Base-by-base conservation (phyloP, 2,797 vertebrate genomes). In the Heliangelus exortis region DNA sequence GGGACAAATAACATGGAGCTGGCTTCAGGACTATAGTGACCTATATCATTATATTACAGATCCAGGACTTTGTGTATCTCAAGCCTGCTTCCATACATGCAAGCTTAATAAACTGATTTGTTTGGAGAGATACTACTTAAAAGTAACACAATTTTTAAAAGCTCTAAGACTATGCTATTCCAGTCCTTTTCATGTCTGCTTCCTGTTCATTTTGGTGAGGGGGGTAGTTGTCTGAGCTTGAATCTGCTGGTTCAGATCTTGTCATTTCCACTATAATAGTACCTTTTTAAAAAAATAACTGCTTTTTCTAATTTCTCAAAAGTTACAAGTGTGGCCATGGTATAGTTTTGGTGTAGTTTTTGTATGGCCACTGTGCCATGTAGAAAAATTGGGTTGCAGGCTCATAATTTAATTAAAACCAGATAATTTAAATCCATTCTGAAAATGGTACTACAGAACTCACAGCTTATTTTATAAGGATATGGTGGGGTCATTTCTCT, bases 11-110 rank as follows among this genome's bases (percentile, higher is more conserved):
- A 94, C 92, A 95, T 39, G 39, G 7, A 89, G 50, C 77, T 79
- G 43, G 80, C 93, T 95, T 91, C 84, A 95, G 73, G 45, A 87
- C 58, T 73, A 13, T 22, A 79, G 51, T 84, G 74, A 84, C 68
- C 90, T 92, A 58, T 73, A 59, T 95, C 54, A 58, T 88, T 95
- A 82, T 87, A 91, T 94, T 92, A 86, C 79, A 95, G 77, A 95
- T 94, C 57, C 71, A 72, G 51, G 61, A 92, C 86, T 59, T 11
- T 93, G 69, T 89, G 65, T 87, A 79, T 91, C 67, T 84, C 21
- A 77, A 72, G 58, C 19, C 28, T 80, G 82, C 67, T 89, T 73
- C 94, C 89, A 85, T 84, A 93, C 72, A 91, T 92, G 68, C 84
- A 92, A 93, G 89, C 69, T 68, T 89, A 94, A 96, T 92, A 93